These are phyloP conservation scores for Parauchenoglanis ngamensis DNA, from an alignment of 2,797 vertebrate genomes.

Conservation along the genomic window DNA sequence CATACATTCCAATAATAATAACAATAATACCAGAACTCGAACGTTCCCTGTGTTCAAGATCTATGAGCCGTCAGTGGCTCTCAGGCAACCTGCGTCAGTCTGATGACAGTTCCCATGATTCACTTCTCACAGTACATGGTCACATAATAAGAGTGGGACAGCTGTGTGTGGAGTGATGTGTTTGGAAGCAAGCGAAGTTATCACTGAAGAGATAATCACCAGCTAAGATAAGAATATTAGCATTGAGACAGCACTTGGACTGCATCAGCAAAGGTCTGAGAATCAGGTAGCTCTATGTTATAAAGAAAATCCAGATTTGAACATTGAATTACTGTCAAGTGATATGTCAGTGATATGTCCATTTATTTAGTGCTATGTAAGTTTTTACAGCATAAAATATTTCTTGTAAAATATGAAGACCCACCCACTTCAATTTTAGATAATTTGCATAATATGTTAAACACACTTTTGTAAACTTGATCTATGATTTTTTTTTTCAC, in stretches of 20 bases:
- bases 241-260: conserved; percentile 6
- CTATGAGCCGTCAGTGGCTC: conserved; percentile 15
- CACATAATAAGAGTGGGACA: conserved; percentile 14
- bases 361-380: background rate
- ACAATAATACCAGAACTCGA: background rate
- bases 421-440: background rate
- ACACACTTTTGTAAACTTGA: background rate
- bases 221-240: background rate
- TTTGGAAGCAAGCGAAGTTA: background rate
- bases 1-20: background rate
- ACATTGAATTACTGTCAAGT: background rate
- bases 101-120: conserved; percentile 40
- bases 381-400: background rate
- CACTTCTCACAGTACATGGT: conserved; percentile 40
- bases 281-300: background rate
- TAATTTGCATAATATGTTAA: background rate
- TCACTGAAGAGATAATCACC: conserved; percentile 9
- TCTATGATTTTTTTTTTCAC: background rate
- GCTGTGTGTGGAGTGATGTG: conserved; percentile 2
- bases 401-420: background rate
- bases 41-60: background rate
- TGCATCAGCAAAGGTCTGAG: background rate
- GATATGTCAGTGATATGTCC: background rate
- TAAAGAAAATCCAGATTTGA: background rate
- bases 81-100: conserved; percentile 31